Evolutionary conservation across 2,797 vertebrate genomes (phyloP).

Genomic region (Protosalanx chinensis): DNA sequence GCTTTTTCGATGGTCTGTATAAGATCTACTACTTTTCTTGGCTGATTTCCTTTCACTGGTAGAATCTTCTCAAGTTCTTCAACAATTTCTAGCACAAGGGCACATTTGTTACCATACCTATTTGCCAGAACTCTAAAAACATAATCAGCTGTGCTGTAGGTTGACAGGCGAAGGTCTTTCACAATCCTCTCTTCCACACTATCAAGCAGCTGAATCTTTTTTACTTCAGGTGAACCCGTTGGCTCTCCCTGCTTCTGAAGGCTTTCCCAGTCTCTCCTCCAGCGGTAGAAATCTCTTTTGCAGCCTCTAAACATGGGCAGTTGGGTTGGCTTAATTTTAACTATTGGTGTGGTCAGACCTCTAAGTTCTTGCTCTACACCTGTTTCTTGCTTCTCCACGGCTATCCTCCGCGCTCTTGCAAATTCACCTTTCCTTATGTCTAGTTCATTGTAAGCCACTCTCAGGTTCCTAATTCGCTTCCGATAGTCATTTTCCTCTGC

Average conservation of each 20-base stretch:
- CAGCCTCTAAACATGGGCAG: too few relatives aligned
- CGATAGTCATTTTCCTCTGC: background rate
- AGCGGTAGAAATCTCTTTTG: slow-evolving; percentile 15
- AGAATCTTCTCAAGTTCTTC: slow-evolving; percentile 23
- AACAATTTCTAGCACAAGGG: slow-evolving; percentile 13
- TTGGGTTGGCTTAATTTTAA: slow-evolving; percentile 7
- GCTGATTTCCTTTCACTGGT: slow-evolving; percentile 9
- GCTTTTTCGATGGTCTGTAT: slow-evolving; percentile 28
- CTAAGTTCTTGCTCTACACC: background rate
- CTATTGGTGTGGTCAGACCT: background rate
- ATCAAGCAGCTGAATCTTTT: slow-evolving; percentile 14
- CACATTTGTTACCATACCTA: slow-evolving; percentile 7
- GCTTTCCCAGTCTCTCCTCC: slow-evolving; percentile 23
- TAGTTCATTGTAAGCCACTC: too few relatives aligned
- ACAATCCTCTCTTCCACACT: slow-evolving; percentile 9
- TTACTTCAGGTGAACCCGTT: slow-evolving; percentile 6
- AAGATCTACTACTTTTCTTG: slow-evolving; percentile 14
- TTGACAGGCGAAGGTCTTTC: slow-evolving; percentile 14
- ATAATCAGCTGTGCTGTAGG: slow-evolving; percentile 4
- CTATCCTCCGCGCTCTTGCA: background rate
- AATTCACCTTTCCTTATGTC: slow-evolving; percentile 6
- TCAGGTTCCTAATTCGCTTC: too few relatives aligned
- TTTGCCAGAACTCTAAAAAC: slow-evolving; percentile 25
- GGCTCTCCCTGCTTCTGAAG: slow-evolving; percentile 20
- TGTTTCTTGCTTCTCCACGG: background rate